Evolutionary conservation across 2,888 invertebrate species (phyloP), one percentile per base, ranked within the genome.

Genomic region (Tortricodes alternella): DNA sequence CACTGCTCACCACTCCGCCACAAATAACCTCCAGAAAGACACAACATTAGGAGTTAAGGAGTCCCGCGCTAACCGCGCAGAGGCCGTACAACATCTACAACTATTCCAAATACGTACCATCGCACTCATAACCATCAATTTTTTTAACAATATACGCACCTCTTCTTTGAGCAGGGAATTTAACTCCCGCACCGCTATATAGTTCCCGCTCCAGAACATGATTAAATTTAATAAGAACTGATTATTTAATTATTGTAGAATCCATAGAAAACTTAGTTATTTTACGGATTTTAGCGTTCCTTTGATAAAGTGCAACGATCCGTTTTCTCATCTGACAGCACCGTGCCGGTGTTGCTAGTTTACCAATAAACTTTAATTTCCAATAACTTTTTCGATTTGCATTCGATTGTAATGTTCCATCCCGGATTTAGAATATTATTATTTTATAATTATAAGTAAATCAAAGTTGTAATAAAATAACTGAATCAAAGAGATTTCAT

Each of bases 181-280:
- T 79, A 96, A 93, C 85, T 95, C 94, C 71, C 94, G 93, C 67
- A 94, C 93, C 66, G 92, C 92, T 75, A 93, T 91, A 81, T 93
- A 93, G 89, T 95, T 95, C 79, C 93, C 94, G 80, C 94, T 94
- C 96, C 96, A 96, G 93, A 95, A 96, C 96, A 96, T 96, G 83
- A 85, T 92, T 84, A 80, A 81, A 85, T 83, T 78, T 80, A 84
- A 81, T 83, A 84, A 80, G 81, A 83, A 83, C 80, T 76, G 77
- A 64, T 67, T 68, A 61, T 73, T 64, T 73, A 73, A 71, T 80
- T 84, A 84, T 62, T 76, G 74, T 83, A 83, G 75, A 44, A 87
- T 85, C 88, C 89, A 88, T 89, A 85, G 76, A 87, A 89, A 84
- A 76, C 69, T 68, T 76, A 73, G 43, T 70, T 76, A 75, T 71